A percentile compares a stretch with the other conserved stretches of the same genome.
phyloP scores from a whole-genome alignment of 1,140 invertebrate genomes.

The Euwallacea similis region DNA sequence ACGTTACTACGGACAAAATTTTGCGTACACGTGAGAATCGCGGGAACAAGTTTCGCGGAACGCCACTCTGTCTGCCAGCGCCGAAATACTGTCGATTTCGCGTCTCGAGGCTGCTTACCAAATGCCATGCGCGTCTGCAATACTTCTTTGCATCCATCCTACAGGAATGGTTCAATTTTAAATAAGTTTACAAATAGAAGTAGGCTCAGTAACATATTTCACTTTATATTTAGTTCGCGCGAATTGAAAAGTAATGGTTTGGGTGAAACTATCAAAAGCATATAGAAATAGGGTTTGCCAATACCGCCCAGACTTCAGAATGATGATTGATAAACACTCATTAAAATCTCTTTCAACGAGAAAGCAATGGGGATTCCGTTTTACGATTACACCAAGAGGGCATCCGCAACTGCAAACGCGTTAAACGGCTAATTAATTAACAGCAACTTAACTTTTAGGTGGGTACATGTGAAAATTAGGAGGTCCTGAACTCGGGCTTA shows the following conservation, averaged over 20 bases:
- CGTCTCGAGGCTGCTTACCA: slow-evolving; percentile 9
- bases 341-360: no score
- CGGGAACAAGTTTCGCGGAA: slow-evolving; percentile 9
- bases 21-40: slow-evolving; percentile 18
- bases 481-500: no score
- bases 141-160: slow-evolving; percentile 23
- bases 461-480: no score
- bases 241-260: neutral
- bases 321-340: no score
- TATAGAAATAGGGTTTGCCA: neutral
- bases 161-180: neutral
- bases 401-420: no score
- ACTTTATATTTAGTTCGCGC: neutral
- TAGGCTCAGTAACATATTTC: no score
- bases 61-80: slow-evolving; percentile 29
- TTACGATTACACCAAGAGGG: no score
- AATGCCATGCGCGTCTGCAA: slow-evolving; percentile 31
- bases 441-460: no score
- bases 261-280: neutral
- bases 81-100: slow-evolving; percentile 30
- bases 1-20: neutral
- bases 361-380: no score
- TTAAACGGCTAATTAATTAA: no score
- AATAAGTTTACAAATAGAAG: neutral
- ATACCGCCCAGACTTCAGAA: no score